Evolutionary conservation across 2,797 vertebrate species (phyloP).

Genomic region (Pampus argenteus): DNA sequence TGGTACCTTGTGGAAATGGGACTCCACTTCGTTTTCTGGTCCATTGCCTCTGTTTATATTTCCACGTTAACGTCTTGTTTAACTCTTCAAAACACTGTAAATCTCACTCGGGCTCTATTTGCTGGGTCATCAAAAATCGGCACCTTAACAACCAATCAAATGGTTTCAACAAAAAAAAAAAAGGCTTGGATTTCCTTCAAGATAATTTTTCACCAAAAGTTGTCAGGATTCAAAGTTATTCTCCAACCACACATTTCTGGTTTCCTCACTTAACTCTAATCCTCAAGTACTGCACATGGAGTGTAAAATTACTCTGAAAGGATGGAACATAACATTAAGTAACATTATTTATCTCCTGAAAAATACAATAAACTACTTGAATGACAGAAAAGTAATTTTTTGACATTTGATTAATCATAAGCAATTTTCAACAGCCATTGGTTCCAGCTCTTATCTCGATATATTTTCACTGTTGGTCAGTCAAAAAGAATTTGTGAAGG

Average conservation of each 20-base stretch:
- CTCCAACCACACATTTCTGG: conserved; percentile 50
- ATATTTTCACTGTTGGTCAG: not conserved
- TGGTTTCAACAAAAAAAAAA: conserved; percentile 10
- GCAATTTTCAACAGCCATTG: not conserved
- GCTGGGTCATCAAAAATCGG: conserved; percentile 65
- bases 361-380: conserved; percentile 25
- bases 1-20: conserved; percentile 66
- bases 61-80: conserved; percentile 71
- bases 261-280: conserved; percentile 44
- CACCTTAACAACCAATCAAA: conserved; percentile 59
- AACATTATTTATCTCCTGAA: conserved; percentile 27
- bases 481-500: not conserved
- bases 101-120: conserved; percentile 47
- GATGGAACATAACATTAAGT: conserved; percentile 40
- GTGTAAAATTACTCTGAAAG: conserved; percentile 37
- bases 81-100: conserved; percentile 56
- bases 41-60: conserved; percentile 71
- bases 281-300: conserved; percentile 20
- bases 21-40: conserved; percentile 69
- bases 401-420: conserved; percentile 16
- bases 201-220: conserved; percentile 45
- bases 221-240: conserved; percentile 57
- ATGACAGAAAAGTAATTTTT: conserved; percentile 28
- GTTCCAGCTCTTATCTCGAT: not conserved
- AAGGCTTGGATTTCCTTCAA: conserved; percentile 54